Evolutionary conservation across 2,888 invertebrate species (phyloP).

Genomic region (Platycnemis pennipes): DNA sequence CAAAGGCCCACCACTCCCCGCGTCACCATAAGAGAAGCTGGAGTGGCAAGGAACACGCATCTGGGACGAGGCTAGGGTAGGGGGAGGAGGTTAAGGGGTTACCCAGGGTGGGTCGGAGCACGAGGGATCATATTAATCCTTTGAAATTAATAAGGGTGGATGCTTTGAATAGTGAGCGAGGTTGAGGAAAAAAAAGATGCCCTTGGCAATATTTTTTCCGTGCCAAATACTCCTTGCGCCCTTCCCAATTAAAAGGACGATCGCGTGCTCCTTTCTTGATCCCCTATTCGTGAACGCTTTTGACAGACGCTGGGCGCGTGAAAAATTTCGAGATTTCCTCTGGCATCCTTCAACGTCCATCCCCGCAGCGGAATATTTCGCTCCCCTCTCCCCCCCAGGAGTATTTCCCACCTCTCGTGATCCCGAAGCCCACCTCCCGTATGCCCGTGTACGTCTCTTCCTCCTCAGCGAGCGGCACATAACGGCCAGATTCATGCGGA

Average conservation of each 20-base stretch:
- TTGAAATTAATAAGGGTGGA: slow-evolving; percentile 36
- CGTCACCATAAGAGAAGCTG: neutral
- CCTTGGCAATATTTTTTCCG: neutral
- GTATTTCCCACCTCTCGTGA: neutral
- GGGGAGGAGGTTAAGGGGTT: slow-evolving; percentile 25
- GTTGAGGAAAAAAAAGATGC: neutral
- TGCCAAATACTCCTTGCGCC: neutral
- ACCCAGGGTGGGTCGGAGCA: neutral
- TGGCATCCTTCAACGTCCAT: neutral
- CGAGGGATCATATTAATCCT: slow-evolving; percentile 15
- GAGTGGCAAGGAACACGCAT: neutral
- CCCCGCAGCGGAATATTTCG: neutral
- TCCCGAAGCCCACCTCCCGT: neutral
- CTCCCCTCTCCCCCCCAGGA: neutral
- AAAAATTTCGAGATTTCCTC: neutral
- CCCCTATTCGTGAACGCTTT: slow-evolving; percentile 21
- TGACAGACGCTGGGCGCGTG: neutral
- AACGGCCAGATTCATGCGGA: neutral
- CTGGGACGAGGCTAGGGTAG: neutral
- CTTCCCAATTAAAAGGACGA: neutral
- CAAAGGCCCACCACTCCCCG: neutral
- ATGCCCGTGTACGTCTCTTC: too few relatives aligned
- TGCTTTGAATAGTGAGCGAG: neutral
- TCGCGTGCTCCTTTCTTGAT: neutral
- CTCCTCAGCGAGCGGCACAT: neutral